phyloP scores from a whole-genome alignment of 2,888 invertebrate genomes.

The Tridacna crocea region DNA sequence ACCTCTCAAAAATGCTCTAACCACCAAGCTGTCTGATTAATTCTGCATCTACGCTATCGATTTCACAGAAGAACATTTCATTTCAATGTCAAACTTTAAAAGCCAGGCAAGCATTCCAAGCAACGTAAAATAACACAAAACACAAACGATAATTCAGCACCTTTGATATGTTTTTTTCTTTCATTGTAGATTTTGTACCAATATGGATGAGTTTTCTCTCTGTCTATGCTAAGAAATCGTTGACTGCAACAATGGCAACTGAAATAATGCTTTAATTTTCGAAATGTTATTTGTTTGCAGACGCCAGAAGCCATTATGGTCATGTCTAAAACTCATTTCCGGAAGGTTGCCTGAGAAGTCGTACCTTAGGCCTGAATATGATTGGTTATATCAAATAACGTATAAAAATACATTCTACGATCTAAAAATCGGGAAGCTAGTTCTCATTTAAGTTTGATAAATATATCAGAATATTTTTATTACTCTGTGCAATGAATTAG shows the following conservation, averaged over 20 bases:
- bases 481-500: too few relatives aligned
- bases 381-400: too few relatives aligned
- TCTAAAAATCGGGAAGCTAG: too few relatives aligned
- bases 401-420: too few relatives aligned
- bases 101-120: background rate
- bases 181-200: conserved; percentile 53
- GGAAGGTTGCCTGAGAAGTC: background rate
- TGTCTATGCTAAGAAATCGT: background rate
- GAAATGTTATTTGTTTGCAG: conserved; percentile 2
- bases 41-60: too few relatives aligned
- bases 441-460: too few relatives aligned
- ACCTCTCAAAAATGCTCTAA: too few relatives aligned
- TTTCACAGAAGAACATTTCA: too few relatives aligned
- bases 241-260: conserved; percentile 6
- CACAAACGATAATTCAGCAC: conserved; percentile 2
- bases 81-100: conserved; percentile 3
- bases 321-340: background rate
- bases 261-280: background rate
- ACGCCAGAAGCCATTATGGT: conserved; percentile 17
- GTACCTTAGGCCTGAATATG: too few relatives aligned
- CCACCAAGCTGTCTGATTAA: too few relatives aligned
- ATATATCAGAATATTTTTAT: too few relatives aligned
- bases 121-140: too few relatives aligned
- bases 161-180: conserved; percentile 43
- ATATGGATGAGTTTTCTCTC: conserved; percentile 25